These are phyloP conservation scores for Pseudorhombus dupliciocellatus DNA, from an alignment of 2,113 vertebrate genomes.

Conservation along the genomic window DNA sequence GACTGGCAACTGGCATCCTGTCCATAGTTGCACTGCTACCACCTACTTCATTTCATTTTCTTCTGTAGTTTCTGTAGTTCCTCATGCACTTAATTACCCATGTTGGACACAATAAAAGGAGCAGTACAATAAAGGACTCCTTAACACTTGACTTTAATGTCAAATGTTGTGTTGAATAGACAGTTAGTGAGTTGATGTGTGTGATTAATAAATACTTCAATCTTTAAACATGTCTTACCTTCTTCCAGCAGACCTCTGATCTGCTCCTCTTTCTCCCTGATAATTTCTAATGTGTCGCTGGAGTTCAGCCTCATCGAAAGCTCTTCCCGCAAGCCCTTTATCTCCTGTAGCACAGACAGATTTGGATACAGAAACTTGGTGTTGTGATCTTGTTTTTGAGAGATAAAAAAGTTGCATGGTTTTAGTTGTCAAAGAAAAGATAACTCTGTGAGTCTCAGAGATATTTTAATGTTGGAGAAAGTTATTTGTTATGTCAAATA, in stretches of 20 bases:
- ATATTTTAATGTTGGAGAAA: background rate
- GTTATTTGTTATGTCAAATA: background rate
- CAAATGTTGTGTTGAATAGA: background rate
- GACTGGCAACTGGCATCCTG: too few relatives aligned
- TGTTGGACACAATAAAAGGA: background rate
- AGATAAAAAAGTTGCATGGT: background rate
- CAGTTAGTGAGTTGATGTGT: background rate
- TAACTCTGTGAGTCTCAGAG: background rate
- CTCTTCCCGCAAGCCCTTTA: slow-evolving; percentile 92
- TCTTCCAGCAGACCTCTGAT: slow-evolving; percentile 96
- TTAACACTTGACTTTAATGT: too few relatives aligned
- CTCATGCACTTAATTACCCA: too few relatives aligned
- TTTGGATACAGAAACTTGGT: background rate
- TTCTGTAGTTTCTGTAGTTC: too few relatives aligned
- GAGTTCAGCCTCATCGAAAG: slow-evolving; percentile 90
- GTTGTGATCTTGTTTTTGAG: background rate
- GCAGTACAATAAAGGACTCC: too few relatives aligned
- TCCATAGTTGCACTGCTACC: too few relatives aligned
- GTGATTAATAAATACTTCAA: background rate
- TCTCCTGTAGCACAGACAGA: slow-evolving; percentile 81
- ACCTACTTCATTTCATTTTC: too few relatives aligned
- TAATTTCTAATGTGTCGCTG: slow-evolving; percentile 90
- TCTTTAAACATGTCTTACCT: slow-evolving; percentile 75
- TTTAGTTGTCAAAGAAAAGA: background rate
- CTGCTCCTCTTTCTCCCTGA: slow-evolving; percentile 97